phyloP scores from a whole-genome alignment of 2,113 vertebrate species.

The Sitta europaea region DNA sequence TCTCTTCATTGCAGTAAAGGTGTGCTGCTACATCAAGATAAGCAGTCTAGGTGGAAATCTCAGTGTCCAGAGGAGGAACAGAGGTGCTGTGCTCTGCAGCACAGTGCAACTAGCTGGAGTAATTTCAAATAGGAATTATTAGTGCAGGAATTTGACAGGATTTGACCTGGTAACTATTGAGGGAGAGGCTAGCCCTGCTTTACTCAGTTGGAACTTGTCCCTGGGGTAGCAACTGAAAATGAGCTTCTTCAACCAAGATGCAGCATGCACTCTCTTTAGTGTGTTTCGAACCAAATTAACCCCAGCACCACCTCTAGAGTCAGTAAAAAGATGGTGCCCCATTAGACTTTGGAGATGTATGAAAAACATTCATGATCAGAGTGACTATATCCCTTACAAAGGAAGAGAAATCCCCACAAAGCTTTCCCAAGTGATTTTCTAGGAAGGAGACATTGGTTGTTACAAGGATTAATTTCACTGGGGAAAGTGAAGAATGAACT shows the following conservation, averaged over 20 bases:
- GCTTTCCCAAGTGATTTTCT: background rate
- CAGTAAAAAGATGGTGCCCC: background rate
- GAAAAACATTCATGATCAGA: background rate
- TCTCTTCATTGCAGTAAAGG: background rate
- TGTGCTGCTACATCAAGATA: background rate
- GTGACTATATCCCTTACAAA: background rate
- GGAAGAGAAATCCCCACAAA: background rate
- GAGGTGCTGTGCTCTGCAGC: fast-evolving
- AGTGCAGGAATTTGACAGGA: background rate
- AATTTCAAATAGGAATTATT: background rate
- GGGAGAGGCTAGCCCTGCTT: background rate
- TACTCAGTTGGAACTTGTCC: background rate
- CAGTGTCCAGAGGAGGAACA: background rate
- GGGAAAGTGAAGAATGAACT: background rate
- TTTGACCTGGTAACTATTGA: background rate
- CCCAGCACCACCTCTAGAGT: background rate
- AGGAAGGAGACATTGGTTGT: fast-evolving
- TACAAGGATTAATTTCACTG: background rate
- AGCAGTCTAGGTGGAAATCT: background rate
- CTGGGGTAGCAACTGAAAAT: background rate
- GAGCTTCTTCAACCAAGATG: background rate
- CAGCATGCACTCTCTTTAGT: fast-evolving
- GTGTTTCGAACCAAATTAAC: background rate
- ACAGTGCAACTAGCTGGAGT: background rate
- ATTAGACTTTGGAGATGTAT: background rate